These are phyloP conservation scores for Melolontha melolontha DNA, from an alignment of 2,888 invertebrate genomes.

Conservation along the genomic window DNA sequence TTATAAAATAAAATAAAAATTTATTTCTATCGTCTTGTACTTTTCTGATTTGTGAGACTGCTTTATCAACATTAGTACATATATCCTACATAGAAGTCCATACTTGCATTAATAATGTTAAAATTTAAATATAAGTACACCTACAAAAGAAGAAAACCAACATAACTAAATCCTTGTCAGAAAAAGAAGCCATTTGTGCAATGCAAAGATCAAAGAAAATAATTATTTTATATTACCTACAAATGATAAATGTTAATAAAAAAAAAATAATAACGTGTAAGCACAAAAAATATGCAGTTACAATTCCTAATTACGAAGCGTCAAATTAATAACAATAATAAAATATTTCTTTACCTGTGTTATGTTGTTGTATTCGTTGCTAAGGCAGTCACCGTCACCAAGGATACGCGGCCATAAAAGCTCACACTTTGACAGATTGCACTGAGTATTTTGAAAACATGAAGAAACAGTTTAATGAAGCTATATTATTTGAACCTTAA, in stretches of 20 bases:
- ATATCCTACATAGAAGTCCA: conserved; percentile 7
- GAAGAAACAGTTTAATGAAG: background rate
- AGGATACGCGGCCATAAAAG: conserved; percentile 65
- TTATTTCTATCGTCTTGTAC: background rate
- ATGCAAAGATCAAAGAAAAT: conserved; percentile 41
- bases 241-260: conserved; percentile 43
- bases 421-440: conserved; percentile 63
- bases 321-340: conserved; percentile 48
- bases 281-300: conserved; percentile 6
- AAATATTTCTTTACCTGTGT: conserved; percentile 62
- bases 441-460: conserved; percentile 8
- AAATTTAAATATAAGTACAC: conserved; percentile 6
- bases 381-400: conserved; percentile 67
- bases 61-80: too few species aligned
- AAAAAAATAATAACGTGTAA: conserved; percentile 21
- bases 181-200: conserved; percentile 46
- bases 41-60: background rate
- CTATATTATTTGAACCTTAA: background rate
- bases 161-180: conserved; percentile 30
- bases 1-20: background rate
- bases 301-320: conserved; percentile 20
- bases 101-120: background rate
- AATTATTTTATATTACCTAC: conserved; percentile 40
- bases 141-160: conserved; percentile 29
- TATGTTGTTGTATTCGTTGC: conserved; percentile 68